phyloP scores from a whole-genome alignment of 2,888 invertebrate species.

The Koerneria pararmatus region DNA sequence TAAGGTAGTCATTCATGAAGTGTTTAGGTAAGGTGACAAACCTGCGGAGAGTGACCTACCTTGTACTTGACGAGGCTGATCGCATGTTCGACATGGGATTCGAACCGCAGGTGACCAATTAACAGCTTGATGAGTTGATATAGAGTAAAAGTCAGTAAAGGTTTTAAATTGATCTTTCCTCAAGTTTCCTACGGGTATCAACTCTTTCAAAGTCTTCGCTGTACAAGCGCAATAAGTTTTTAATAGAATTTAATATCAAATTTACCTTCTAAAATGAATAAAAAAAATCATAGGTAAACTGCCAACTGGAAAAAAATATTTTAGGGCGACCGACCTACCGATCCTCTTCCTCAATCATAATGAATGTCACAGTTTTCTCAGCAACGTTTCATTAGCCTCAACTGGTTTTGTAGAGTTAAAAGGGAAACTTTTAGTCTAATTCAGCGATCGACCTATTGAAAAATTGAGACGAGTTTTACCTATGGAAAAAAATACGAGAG shows the following conservation, averaged over 20 bases:
- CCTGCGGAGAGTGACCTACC: constrained; percentile 87
- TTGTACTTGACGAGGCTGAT: constrained; percentile 97
- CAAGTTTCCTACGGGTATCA: not conserved
- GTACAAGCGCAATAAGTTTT: not conserved
- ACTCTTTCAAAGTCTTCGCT: not conserved
- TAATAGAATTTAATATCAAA: not conserved
- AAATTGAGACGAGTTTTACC: too few relatives aligned
- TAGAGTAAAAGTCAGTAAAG: not conserved
- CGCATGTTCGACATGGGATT: constrained; percentile 98
- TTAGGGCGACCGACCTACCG: too few relatives aligned
- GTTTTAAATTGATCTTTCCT: not conserved
- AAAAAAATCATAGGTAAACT: too few relatives aligned
- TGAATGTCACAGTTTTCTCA: too few relatives aligned
- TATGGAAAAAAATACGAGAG: too few relatives aligned
- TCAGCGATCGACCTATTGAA: too few relatives aligned
- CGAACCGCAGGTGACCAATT: constrained; percentile 76
- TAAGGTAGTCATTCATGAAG: not conserved
- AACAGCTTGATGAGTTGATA: not conserved
- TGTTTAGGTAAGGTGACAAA: constrained; percentile 80
- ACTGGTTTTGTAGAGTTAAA: too few relatives aligned
- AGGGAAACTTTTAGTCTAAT: too few relatives aligned
- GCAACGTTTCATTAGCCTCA: too few relatives aligned
- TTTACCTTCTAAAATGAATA: too few relatives aligned
- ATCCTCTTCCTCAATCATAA: too few relatives aligned
- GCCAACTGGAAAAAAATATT: too few relatives aligned